phyloP scores from a whole-genome alignment of 2,888 invertebrate species.

The Acleris sparsana region DNA sequence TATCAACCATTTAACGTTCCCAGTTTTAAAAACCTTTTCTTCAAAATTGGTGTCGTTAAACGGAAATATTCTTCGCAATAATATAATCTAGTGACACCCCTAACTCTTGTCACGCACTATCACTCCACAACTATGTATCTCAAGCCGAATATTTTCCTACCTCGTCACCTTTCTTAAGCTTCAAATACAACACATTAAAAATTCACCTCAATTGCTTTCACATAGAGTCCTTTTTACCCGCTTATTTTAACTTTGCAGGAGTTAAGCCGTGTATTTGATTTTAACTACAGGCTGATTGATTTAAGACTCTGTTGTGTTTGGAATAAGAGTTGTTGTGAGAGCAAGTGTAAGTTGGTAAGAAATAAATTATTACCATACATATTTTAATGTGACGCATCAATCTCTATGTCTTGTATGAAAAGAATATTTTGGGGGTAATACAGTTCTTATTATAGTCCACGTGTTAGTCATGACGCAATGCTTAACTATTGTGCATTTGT shows the following conservation, averaged over 20 bases:
- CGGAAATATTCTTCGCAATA: too few species aligned
- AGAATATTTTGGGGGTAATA: slow-evolving; percentile 67
- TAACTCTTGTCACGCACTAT: slow-evolving; percentile 70
- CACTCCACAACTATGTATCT: slow-evolving; percentile 72
- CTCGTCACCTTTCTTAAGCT: slow-evolving; percentile 71
- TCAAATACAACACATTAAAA: slow-evolving; percentile 38
- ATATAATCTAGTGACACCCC: slow-evolving; percentile 53
- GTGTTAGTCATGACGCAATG: slow-evolving; percentile 50
- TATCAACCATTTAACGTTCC: too few species aligned
- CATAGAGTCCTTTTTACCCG: slow-evolving; percentile 40
- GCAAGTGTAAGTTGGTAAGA: slow-evolving; percentile 40
- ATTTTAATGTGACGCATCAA: slow-evolving; percentile 70
- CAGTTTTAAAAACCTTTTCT: too few species aligned
- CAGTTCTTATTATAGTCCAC: slow-evolving; percentile 57
- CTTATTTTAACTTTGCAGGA: slow-evolving; percentile 31
- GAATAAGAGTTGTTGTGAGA: slow-evolving; percentile 30
- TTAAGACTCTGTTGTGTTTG: slow-evolving; percentile 40
- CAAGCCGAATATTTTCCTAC: slow-evolving; percentile 76
- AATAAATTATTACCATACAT: slow-evolving; percentile 62
- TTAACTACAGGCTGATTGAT: slow-evolving; percentile 36
- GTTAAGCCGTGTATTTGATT: slow-evolving; percentile 41
- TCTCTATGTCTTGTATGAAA: slow-evolving; percentile 64
- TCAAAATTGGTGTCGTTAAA: too few species aligned
- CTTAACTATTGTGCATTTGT: slow-evolving; percentile 7
- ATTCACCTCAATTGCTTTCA: slow-evolving; percentile 42